These are phyloP conservation scores for Trichogramma pretiosum DNA, from an alignment of 1,140 invertebrate genomes.

Conservation along the genomic window DNA sequence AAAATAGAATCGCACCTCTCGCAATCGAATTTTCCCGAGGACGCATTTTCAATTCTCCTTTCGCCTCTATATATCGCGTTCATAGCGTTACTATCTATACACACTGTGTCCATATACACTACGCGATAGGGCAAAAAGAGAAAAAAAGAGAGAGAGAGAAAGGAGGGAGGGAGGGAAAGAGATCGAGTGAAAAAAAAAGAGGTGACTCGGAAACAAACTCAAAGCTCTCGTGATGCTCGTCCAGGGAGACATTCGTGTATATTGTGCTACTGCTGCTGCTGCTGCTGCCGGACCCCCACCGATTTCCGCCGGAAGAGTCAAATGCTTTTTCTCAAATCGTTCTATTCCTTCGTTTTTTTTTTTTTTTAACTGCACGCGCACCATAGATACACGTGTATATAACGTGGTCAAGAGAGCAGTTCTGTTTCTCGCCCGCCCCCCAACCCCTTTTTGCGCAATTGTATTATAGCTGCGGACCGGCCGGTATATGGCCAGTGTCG, in stretches of 20 bases:
- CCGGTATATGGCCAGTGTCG: too few relatives aligned
- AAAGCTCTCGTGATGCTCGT: slow-evolving; percentile 28
- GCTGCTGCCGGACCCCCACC: neutral
- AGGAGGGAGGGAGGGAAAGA: slow-evolving; percentile 22
- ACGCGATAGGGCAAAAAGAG: slow-evolving; percentile 2
- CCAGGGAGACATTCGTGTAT: slow-evolving; percentile 40
- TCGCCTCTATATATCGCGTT: too few relatives aligned
- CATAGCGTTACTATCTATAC: neutral
- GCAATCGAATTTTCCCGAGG: slow-evolving; percentile 30
- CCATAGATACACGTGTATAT: too few relatives aligned
- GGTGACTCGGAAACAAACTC: slow-evolving; percentile 22
- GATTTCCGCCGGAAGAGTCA: neutral
- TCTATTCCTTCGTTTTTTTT: neutral
- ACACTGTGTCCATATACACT: neutral
- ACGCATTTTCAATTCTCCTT: slow-evolving; percentile 33
- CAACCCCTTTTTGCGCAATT: too few relatives aligned
- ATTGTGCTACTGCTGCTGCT: too few relatives aligned
- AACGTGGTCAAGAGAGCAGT: too few relatives aligned
- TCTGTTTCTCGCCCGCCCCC: too few relatives aligned
- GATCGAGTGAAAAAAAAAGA: slow-evolving; percentile 20
- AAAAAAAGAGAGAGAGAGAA: slow-evolving; percentile 16
- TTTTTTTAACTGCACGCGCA: too few relatives aligned
- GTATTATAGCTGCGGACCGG: too few relatives aligned
- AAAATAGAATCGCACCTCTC: slow-evolving; percentile 29
- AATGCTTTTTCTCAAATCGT: too few relatives aligned